phyloP scores from a whole-genome alignment of 2,888 invertebrate species.

The Tenodera sinensis region DNA sequence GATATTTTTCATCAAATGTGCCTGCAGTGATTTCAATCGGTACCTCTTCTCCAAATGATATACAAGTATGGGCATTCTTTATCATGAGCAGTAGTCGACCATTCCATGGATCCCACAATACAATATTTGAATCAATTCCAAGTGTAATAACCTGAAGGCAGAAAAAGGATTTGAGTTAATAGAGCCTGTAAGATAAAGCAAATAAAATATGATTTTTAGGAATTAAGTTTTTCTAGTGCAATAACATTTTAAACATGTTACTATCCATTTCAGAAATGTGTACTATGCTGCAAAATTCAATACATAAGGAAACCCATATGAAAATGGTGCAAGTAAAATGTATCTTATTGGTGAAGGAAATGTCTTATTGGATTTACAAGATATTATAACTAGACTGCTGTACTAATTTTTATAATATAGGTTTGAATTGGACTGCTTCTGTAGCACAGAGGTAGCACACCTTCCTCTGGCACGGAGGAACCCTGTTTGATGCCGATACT shows the following conservation, averaged over 20 bases:
- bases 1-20: constrained; percentile 69
- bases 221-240: neutral
- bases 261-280: too few species aligned
- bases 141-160: constrained; percentile 60
- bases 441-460: too few species aligned
- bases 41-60: constrained; percentile 61
- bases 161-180: neutral
- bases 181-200: neutral
- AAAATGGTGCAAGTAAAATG: too few species aligned
- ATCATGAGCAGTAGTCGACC: constrained; percentile 64
- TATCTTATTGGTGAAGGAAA: too few species aligned
- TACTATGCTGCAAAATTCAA: too few species aligned
- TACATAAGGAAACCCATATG: too few species aligned
- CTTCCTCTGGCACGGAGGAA: too few species aligned
- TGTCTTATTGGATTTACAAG: too few species aligned
- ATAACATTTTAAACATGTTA: neutral
- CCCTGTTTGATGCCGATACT: too few species aligned
- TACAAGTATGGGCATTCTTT: constrained; percentile 64
- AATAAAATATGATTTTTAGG: neutral
- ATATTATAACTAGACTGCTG: too few species aligned
- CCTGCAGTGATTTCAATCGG: constrained; percentile 73
- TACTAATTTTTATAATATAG: too few species aligned
- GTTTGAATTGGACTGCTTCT: too few species aligned
- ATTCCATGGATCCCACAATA: constrained; percentile 75
- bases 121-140: constrained; percentile 74